Percentiles rank a stretch among this genome's conserved stretches.
phyloP scores from a whole-genome alignment of 2,113 vertebrate genomes.

The Ictalurus punctatus region DNA sequence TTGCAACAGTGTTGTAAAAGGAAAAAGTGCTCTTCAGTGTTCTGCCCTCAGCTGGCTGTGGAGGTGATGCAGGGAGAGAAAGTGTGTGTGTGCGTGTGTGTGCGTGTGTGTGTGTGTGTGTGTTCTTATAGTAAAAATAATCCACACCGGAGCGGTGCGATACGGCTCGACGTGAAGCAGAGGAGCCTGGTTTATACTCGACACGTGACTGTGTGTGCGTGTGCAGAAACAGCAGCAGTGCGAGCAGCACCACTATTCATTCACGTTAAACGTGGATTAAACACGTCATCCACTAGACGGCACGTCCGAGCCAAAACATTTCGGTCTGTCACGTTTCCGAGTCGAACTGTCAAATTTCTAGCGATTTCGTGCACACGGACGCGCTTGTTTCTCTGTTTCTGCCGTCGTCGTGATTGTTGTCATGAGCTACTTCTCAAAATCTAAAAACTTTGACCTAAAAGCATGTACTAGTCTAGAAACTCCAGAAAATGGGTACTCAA shows the following conservation, averaged over 20 bases:
- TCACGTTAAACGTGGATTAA: neutral
- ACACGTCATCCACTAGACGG: neutral
- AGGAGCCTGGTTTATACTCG: neutral
- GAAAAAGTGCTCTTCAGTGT: neutral
- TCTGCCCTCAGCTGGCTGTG: neutral
- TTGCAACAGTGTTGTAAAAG: neutral
- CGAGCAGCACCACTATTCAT: neutral
- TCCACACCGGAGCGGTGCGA: neutral
- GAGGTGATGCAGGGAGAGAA: neutral
- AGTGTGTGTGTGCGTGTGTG: neutral
- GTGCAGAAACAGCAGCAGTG: neutral
- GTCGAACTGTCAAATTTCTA: neutral
- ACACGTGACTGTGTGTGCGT: neutral
- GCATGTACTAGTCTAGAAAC: neutral
- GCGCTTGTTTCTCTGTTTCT: neutral
- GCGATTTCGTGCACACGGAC: neutral
- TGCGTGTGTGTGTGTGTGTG: neutral
- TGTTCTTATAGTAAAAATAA: neutral
- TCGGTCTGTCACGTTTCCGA: neutral
- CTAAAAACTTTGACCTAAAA: neutral
- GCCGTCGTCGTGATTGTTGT: neutral
- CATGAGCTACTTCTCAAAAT: neutral
- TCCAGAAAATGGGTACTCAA: neutral
- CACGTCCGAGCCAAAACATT: neutral
- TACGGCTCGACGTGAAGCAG: neutral